Conservation (phyloP, 2,888 invertebrate genomes). For the Agrochola macilenta region DNA sequence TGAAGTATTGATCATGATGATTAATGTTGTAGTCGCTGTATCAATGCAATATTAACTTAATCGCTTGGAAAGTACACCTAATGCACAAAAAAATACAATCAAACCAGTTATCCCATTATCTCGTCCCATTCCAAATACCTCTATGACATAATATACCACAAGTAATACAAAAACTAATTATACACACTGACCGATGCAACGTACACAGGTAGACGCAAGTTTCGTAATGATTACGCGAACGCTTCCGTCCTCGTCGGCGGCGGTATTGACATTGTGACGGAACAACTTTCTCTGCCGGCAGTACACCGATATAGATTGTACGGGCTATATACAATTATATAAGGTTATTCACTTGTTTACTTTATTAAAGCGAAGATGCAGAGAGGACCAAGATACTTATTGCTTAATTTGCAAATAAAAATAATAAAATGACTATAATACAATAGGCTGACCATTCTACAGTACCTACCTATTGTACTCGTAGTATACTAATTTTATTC, state of each 20-base stretch:
- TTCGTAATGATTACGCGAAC: constrained; percentile 73
- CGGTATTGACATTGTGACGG: constrained; percentile 72
- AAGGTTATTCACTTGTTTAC: constrained; percentile 46
- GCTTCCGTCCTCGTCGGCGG: constrained; percentile 66
- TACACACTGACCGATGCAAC: constrained; percentile 29
- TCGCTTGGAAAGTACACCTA: background rate
- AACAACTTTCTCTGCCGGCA: constrained; percentile 70
- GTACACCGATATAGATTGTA: constrained; percentile 48
- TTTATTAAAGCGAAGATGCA: constrained; percentile 12
- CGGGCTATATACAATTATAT: constrained; percentile 48
- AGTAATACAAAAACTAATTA: constrained; percentile 41
- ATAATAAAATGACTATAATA: no score
- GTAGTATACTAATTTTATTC: background rate
- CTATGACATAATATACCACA: constrained; percentile 17
- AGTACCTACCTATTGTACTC: background rate
- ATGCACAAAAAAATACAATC: background rate
- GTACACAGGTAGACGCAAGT: constrained; percentile 55
- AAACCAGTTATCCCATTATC: background rate
- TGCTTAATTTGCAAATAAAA: background rate
- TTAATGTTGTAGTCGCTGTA: background rate
- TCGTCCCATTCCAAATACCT: constrained; percentile 5
- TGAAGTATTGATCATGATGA: background rate
- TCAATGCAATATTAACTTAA: no score
- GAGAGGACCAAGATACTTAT: background rate
- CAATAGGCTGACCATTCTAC: no score